Base-by-base conservation (phyloP, 1,140 invertebrate species). In the Macrobrachium rosenbergii region DNA sequence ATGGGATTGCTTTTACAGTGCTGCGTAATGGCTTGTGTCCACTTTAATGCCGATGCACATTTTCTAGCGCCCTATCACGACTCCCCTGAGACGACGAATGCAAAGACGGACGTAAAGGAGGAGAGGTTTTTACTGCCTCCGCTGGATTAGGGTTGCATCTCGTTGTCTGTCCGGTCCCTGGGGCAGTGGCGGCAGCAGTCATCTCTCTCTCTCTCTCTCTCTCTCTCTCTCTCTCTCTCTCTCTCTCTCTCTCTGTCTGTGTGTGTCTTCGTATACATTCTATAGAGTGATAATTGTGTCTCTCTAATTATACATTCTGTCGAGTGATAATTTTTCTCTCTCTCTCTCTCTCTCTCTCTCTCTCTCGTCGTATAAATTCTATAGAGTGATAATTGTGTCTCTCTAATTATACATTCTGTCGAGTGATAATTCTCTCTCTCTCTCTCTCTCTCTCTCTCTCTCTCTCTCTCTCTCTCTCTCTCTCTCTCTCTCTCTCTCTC, bases 21-120 rank as follows among this genome's bases (percentile, higher is more conserved):
- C 16, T 60, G 78, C 28, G 84, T 87, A 87, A 87, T 87, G 78
- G 84, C 67, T 87, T 87, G 84, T 87, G 84, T 87, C 84, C 84
- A 87, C 84, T 87, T 87, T 87, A 87, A 87, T 81, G 78, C 84
- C 84, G 84, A 87, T 87, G 84, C 84, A 87, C 84, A 87, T 87
- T 87, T 87, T 63, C 84, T 87, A 87, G 84, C 84, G 84, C 52
- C 64, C 84, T 73, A 80, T 80, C 78, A 87, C 84, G 84, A 45
- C 67, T 17, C 84, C 78, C 84, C 5, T 7, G 84, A 67, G 84
- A 81, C 23, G 14, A 69, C 19, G 77, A 73, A 87, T 87, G 84
- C 84, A 87, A 87, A 87, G 84, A 87, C 78, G 43, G 37, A 82
- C 84, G 69, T 87, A 87, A 87, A 79, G 84, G 81, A 79, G 58